Evolutionary conservation across 2,113 vertebrate species (phyloP), one percentile per base, ranked within the genome.

Genomic region (Passer montanus): DNA sequence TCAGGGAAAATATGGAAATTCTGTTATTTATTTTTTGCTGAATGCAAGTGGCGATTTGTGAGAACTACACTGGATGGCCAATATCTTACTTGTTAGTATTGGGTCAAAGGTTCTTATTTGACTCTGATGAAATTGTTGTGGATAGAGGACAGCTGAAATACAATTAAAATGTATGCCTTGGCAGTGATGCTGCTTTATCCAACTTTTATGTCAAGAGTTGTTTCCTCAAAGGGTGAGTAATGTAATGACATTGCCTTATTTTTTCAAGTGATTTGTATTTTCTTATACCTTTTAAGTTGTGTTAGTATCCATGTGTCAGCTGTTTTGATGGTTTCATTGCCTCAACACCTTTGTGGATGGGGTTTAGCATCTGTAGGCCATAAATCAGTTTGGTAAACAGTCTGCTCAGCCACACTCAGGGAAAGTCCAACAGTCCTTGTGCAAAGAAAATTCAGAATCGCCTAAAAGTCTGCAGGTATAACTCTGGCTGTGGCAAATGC

Each of bases 331-430:
- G 3, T 74, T 86, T 72, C 27, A 10, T 77, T 95, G 52, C 41
- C 73, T 75, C 33, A 44, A 0, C 56, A 60, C 19, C 28, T 81
- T 70, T 76, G 56, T 87, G 73, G 56, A 19, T 78, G 60, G 13
- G 11, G 27, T 89, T 93, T 72, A 72, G 58, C 80, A 89, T 81
- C 69, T 81, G 64, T 13, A 64, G 77, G 50, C 62, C 49, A 27
- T 84, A 89, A 70, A 82, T 87, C 53, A 68, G 52, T 39, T 77
- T 73, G 70, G 68, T 52, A 39, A 74, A 39, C 43, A 31, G 58
- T 46, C 70, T 94, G 62, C 28, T 88, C 39, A 24, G 72, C 75
- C 6, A 0, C 13, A 47, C 27, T 47, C 60, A 30, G 19, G 39
- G 52, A 26, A 63, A 56, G 47, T 59, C 43, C 3, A 35, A 27